These are phyloP conservation scores for Probosciger aterrimus DNA, from an alignment of 2,113 vertebrate species.

Conservation along the genomic window DNA sequence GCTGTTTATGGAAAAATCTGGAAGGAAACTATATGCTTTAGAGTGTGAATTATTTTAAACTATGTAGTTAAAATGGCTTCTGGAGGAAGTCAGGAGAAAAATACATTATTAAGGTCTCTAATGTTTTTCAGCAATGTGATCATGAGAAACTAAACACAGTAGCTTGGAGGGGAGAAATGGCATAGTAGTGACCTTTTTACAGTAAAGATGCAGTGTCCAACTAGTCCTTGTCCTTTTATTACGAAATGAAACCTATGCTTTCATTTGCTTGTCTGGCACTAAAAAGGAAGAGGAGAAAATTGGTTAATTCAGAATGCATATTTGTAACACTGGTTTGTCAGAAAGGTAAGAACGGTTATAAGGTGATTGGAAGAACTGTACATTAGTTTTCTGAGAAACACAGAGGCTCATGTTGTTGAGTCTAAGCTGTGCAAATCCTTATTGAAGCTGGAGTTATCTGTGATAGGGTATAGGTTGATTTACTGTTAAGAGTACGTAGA, in stretches of 20 bases:
- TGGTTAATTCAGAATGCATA: neutral
- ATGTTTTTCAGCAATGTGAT: neutral
- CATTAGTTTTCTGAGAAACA: neutral
- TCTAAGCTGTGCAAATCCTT: neutral
- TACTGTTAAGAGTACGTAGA: neutral
- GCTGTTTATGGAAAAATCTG: neutral
- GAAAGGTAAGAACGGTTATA: neutral
- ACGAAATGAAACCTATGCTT: neutral
- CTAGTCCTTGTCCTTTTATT: neutral
- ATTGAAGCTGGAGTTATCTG: neutral
- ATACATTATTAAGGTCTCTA: neutral
- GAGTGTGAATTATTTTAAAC: neutral
- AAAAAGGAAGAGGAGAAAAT: neutral
- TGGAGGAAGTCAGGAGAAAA: neutral
- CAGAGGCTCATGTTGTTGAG: neutral
- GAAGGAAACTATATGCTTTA: neutral
- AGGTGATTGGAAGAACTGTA: accelerated
- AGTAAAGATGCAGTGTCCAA: neutral
- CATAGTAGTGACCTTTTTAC: neutral
- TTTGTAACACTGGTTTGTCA: neutral
- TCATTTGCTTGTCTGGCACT: neutral
- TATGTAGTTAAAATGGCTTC: neutral
- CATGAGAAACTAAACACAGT: neutral
- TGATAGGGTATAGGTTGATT: neutral
- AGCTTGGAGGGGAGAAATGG: neutral